Conservation (phyloP, 1,140 invertebrate species). For the Xylocopa sonorina region DNA sequence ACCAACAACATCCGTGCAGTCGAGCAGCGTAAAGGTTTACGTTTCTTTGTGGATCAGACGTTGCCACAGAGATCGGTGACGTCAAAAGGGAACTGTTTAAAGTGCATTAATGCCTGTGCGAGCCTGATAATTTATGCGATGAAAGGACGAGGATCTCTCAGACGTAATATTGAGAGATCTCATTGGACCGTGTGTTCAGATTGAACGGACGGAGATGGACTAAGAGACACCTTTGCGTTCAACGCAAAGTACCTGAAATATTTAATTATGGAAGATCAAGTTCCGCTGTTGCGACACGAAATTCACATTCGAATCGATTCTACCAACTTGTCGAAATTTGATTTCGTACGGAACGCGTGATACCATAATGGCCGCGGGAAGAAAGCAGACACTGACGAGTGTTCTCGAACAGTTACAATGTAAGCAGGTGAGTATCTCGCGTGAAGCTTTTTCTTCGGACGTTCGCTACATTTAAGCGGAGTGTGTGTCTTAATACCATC, state of each 20-base stretch:
- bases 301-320: conserved; percentile 23
- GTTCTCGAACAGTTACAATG: too few species aligned
- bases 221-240: conserved; percentile 22
- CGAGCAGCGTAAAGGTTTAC: neutral
- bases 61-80: neutral
- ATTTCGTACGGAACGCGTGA: too few species aligned
- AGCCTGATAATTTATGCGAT: conserved; percentile 22
- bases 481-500: too few species aligned
- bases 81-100: neutral
- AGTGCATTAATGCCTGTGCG: conserved; percentile 3
- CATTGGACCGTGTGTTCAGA: neutral
- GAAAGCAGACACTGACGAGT: too few species aligned
- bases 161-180: conserved; percentile 19
- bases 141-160: conserved; percentile 28
- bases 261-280: conserved; percentile 43
- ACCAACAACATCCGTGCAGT: too few species aligned
- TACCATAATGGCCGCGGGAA: too few species aligned
- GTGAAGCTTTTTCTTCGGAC: too few species aligned
- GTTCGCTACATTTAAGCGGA: neutral
- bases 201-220: conserved; percentile 15
- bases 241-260: conserved; percentile 5
- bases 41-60: neutral
- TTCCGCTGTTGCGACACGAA: conserved; percentile 21
- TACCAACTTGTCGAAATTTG: conserved; percentile 26
- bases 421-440: too few species aligned